Base-by-base conservation (phyloP, 92 coral and sea anemone genomes). In the Porites divaricata region DNA sequence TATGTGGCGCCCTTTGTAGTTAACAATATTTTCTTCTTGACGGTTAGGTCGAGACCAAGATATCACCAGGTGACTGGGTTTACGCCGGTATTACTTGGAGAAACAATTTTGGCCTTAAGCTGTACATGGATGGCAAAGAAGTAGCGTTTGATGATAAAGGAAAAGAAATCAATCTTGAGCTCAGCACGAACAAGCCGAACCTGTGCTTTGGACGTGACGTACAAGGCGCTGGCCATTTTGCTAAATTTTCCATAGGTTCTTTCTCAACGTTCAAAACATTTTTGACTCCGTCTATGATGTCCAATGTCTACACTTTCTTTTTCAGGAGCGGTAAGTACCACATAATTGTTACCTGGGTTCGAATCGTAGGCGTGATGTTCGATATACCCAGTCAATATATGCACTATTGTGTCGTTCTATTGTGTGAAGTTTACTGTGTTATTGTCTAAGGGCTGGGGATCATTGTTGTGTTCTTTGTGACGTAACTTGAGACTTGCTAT, bases 81-180 rank as follows among this genome's bases (percentile, higher is more conserved):
- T 95, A 92, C 70, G 80, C 93, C 21, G 89, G 93, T 54, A 63
- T 84, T 26, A 90, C 98, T 2, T 96, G 99, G 99, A 88, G 74
- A 70, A 86, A 81, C 54, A 91, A 86, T 41, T 57, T 87, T 23
- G 99, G 99, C 1, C 89, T 96, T 10, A 75, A 83, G 69, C 94
- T 96, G 5, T 96, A 83, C 72, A 63, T 87, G 25, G 87, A 92
- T 75, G 98, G 98, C 0, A 49, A 22, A 2, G 61, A 84, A 65
- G 50, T 73, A 7, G 87, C 59, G 2, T 53, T 84, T 9, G 94
- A 94, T 81, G 48, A 28, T 2, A 22, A 83, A n/a, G 98, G 97
- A 19, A 90, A 81, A 70, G 86, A 72, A 10, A 81, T 69, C 69
- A 83, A 90, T 22, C 91, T 93, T 24, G 72, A 79, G 12, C 73